These are phyloP conservation scores for Branchipolynoe longqiensis DNA, from an alignment of 2,888 invertebrate species.

Conservation along the genomic window DNA sequence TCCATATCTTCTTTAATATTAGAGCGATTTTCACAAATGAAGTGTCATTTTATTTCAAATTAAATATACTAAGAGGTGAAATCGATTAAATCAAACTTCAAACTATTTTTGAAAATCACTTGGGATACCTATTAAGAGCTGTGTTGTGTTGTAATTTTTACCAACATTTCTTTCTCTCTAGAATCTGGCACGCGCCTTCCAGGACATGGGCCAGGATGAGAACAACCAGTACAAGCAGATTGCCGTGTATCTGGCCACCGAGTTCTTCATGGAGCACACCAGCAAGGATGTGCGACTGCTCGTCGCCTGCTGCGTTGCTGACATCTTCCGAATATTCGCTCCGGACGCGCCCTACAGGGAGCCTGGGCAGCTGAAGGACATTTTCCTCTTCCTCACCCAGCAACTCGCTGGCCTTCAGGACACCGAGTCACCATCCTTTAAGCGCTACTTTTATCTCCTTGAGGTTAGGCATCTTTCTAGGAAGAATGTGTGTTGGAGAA, in stretches of 20 bases:
- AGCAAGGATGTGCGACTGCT: constrained; percentile 96
- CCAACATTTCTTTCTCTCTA: no score
- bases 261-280: constrained; percentile 93
- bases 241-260: constrained; percentile 95
- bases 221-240: constrained; percentile 87
- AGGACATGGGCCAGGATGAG: constrained; percentile 96
- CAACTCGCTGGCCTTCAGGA: constrained; percentile 96
- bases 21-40: no score
- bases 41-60: no score
- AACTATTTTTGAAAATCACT: no score
- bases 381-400: constrained; percentile 95
- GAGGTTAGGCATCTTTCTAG: no score
- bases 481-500: no score
- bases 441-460: constrained; percentile 96
- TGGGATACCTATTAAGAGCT: background rate
- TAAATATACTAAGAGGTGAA: no score
- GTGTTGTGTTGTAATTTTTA: background rate
- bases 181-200: constrained; percentile 91
- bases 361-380: constrained; percentile 91
- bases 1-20: no score
- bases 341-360: constrained; percentile 99
- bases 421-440: constrained; percentile 98
- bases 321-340: constrained; percentile 96
- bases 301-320: constrained; percentile 98
- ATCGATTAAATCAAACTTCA: background rate